phyloP scores from a whole-genome alignment of 2,797 vertebrate species.

The Pseudopleuronectes americanus region DNA sequence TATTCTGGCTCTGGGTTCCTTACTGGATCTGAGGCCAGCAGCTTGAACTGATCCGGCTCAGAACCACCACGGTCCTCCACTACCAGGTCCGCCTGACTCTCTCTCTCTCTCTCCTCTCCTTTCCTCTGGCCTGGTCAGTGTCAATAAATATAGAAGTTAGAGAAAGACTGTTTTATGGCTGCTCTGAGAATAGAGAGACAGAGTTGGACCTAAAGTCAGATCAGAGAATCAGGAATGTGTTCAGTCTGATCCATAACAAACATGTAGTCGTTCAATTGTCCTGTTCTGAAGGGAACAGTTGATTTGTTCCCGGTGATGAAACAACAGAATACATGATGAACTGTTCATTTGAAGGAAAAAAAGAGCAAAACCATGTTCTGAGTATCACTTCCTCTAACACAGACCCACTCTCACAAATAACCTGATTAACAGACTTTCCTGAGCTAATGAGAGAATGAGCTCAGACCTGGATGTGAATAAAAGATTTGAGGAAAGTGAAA shows the following conservation, averaged over 20 bases:
- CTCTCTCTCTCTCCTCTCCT: too few relatives aligned
- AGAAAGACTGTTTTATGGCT: background rate
- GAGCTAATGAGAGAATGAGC: conserved; percentile 38
- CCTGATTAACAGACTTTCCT: conserved; percentile 18
- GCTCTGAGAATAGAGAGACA: background rate
- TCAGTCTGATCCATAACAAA: too few relatives aligned
- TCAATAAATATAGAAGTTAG: background rate
- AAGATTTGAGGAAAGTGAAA: conserved; percentile 3
- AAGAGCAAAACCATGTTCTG: too few relatives aligned
- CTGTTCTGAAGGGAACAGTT: background rate
- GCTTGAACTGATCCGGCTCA: too few relatives aligned
- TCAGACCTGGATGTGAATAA: conserved; percentile 39
- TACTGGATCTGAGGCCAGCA: too few relatives aligned
- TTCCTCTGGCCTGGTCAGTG: background rate
- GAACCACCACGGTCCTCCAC: background rate
- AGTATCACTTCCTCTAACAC: background rate
- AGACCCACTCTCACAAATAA: background rate
- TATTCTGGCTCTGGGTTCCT: background rate
- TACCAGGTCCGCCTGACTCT: background rate
- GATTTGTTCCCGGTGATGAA: background rate
- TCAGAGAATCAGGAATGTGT: background rate
- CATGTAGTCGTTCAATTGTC: too few relatives aligned
- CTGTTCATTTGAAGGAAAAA: conserved; percentile 1
- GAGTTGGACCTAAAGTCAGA: background rate
- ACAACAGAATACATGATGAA: conserved; percentile 17